Percentiles rank a stretch among this genome's conserved stretches.
phyloP scores from a whole-genome alignment of 2,797 vertebrate species.

The Margarornis squamiger region DNA sequence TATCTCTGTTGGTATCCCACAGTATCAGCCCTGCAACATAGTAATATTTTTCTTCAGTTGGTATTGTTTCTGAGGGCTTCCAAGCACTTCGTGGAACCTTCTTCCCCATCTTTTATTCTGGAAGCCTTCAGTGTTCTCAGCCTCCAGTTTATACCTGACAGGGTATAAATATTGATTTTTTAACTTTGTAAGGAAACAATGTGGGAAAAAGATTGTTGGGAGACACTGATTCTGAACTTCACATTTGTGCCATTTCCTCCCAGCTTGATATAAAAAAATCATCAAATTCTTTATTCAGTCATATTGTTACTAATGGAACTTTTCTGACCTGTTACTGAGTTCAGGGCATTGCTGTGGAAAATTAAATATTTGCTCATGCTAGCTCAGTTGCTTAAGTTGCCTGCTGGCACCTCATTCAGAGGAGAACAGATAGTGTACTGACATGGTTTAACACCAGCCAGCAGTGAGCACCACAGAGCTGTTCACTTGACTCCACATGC shows the following conservation, averaged over 20 bases:
- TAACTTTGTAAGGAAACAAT: background rate
- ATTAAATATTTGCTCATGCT: background rate
- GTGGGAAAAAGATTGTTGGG: background rate
- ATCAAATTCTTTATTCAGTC: background rate
- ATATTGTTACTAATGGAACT: background rate
- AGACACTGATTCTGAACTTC: background rate
- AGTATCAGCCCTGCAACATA: background rate
- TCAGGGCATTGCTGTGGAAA: background rate
- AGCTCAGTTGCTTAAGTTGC: background rate
- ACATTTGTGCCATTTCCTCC: background rate
- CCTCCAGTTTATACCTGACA: background rate
- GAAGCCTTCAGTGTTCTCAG: background rate
- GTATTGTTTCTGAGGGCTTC: background rate
- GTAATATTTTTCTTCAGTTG: background rate
- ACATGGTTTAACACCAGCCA: background rate
- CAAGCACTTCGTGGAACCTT: background rate
- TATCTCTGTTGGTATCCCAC: background rate
- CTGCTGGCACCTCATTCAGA: background rate
- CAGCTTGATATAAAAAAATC: background rate
- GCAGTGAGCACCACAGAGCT: background rate
- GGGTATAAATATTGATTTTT: background rate
- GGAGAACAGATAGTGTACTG: background rate
- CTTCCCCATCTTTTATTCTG: background rate
- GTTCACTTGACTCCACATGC: background rate
- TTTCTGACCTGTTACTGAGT: background rate